Evolutionary conservation across 2,888 invertebrate genomes (phyloP).

Genomic region (Lasioglossum morio): DNA sequence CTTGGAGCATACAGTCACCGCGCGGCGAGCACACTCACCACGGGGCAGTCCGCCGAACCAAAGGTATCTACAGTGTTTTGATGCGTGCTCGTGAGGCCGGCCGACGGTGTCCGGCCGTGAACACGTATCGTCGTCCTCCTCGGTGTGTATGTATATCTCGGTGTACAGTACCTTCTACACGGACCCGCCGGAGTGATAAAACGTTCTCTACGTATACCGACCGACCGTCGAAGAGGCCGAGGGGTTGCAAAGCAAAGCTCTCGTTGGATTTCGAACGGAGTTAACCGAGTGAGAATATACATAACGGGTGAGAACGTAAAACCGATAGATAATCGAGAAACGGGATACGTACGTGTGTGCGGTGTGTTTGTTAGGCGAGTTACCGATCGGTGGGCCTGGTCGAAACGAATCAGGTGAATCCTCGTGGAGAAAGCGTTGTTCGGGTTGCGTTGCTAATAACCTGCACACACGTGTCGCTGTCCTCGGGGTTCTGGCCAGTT

Average conservation of each 20-base stretch:
- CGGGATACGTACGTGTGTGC: neutral
- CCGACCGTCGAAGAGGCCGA: neutral
- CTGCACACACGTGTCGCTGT: conserved; percentile 38
- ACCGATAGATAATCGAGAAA: neutral
- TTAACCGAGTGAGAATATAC: neutral
- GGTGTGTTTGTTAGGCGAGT: neutral
- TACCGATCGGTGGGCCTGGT: neutral
- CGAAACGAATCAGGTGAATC: conserved; percentile 28
- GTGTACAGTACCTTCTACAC: neutral
- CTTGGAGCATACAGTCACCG: conserved; percentile 83
- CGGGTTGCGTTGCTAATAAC: conserved; percentile 16
- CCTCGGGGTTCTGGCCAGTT: neutral
- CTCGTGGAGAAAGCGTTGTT: neutral
- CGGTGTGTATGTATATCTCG: conserved; percentile 4
- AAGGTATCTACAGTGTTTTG: conserved; percentile 79
- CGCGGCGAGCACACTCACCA: conserved; percentile 84
- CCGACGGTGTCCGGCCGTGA: conserved; percentile 31
- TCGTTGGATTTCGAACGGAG: neutral
- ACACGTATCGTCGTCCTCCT: conserved; percentile 14
- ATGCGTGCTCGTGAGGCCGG: conserved; percentile 55
- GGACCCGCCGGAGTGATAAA: neutral
- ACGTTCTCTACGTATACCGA: neutral
- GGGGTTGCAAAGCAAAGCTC: neutral
- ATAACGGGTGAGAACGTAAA: conserved; percentile 4
- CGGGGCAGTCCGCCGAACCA: conserved; percentile 84